Conservation (phyloP, 1,140 invertebrate species). For the Platyura marginata region DNA sequence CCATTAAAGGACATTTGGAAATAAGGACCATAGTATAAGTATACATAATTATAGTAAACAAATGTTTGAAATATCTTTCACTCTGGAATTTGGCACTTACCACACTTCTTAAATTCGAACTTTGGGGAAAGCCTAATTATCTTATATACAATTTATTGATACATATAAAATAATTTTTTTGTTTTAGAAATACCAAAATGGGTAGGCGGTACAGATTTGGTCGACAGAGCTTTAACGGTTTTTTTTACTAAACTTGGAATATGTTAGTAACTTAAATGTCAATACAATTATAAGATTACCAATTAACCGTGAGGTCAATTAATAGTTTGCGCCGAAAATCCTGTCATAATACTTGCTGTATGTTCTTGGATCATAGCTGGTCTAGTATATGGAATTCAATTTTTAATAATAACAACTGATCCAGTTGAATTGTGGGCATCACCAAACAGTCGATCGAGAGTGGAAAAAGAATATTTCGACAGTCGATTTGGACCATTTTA, state of each 20-base stretch:
- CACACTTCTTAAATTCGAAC: too few species aligned
- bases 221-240: conserved; percentile 27
- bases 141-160: too few species aligned
- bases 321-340: conserved; percentile 44
- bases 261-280: conserved; percentile 13
- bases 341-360: conserved; percentile 36
- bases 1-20: too few species aligned
- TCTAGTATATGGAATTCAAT: conserved; percentile 41
- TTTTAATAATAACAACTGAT: conserved; percentile 55
- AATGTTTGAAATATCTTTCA: too few species aligned
- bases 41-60: too few species aligned
- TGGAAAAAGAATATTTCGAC: conserved; percentile 73
- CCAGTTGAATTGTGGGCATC: conserved; percentile 83
- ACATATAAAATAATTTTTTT: too few species aligned
- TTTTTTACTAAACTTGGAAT: conserved; percentile 34
- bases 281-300: conserved; percentile 2
- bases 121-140: too few species aligned
- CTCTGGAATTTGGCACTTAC: too few species aligned
- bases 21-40: too few species aligned
- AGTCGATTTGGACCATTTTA: conserved; percentile 78
- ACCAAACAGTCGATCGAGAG: conserved; percentile 47
- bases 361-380: conserved; percentile 33
- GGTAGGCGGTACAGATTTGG: conserved; percentile 15
- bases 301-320: too few species aligned
- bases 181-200: conserved; percentile 5